Base-by-base conservation (phyloP, 2,797 vertebrate species). In the Intellagama lesueurii region DNA sequence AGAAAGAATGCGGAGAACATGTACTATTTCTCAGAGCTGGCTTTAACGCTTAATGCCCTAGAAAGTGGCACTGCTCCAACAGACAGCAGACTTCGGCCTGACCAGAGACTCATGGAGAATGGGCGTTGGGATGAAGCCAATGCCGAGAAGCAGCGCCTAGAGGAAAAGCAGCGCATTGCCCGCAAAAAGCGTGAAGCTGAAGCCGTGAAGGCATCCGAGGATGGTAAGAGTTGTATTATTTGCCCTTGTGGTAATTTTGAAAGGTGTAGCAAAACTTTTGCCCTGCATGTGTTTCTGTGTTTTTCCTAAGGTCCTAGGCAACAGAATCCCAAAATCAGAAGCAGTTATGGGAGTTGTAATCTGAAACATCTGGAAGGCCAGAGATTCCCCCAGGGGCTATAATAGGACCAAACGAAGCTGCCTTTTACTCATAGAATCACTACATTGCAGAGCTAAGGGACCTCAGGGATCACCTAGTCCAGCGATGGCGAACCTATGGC, bases 91-190 rank as follows among this genome's bases (percentile, higher is more conserved):
- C 90, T 96, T 7, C 98, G 98, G 22, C 99, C 99, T 0, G 99
- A 99, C 95, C 99, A 99, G 95, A 96, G 98, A 22, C 94, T 99
- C 22, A 99, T 99, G 99, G 99, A 99, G 92, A 98, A 98, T 0
- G 99, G 99, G 1, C 96, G 96, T 16, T 99, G 99, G 99, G 99
- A 99, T 1, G 98, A 99, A 86, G 99, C 99, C 35, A 99, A 99
- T 0, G 97, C 97, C 0, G 98, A 99, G 95, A 99, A 99, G 86
- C 99, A 99, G 94, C 96, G 98, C 40, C 97, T 99, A 7, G 99
- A 99, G 95, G 99, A 99, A 94, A 99, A 99, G 11, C 99, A 99
- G 66, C 97, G 99, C 11, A 96, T 91, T 0, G 95, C 95, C 72
- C 97, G 99, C 5, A 96, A 98, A 81, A 98, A 97, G 90, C 95